Evolutionary conservation across 2,888 invertebrate species (phyloP), one percentile per base, ranked within the genome.

Genomic region (Harmothoe impar): DNA sequence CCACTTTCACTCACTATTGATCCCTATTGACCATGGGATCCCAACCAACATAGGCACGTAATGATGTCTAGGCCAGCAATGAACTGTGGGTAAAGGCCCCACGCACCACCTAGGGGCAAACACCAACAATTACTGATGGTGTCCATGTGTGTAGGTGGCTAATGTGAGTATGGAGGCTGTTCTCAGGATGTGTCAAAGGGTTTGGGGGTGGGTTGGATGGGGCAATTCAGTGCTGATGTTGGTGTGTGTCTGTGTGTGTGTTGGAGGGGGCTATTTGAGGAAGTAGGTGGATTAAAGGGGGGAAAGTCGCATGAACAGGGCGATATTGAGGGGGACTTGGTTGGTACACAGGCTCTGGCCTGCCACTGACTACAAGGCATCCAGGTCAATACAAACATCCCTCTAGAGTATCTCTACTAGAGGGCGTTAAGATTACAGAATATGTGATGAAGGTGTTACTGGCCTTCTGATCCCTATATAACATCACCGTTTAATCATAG

Each of bases 1-100:
- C 62, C 62, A 62, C 23, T 62, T n/a, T n/a, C 62, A n/a, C n/a
- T 62, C 62, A 62, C 20, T 15, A 62, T 62, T 62, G 62, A 62
- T 62, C 62, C n/a, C 62, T 62, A 62, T 62, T 62, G 62, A 62
- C 62, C n/a, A n/a, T 20, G n/a, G 62, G 62, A 62, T 62, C n/a
- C 62, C 62, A 62, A 62, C 62, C 62, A n/a, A 5, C 62, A 62
- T 62, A 62, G 62, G 20, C 62, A n/a, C 20, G 62, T 62, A 62
- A 62, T 62, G 62, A 62, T 3, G 62, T 62, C 3, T 15, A 62
- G 62, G 62, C 12, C 62, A 3, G 62, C 62, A 62, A 62, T 62
- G 62, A 62, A 62, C 62, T n/a, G 23, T 62, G 62, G 62, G 54
- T 52, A 52, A 52, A 10, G 54, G 3, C 62, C 62, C 62, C n/a